phyloP scores from a whole-genome alignment of 2,113 vertebrate genomes.

The Phoxinus phoxinus region DNA sequence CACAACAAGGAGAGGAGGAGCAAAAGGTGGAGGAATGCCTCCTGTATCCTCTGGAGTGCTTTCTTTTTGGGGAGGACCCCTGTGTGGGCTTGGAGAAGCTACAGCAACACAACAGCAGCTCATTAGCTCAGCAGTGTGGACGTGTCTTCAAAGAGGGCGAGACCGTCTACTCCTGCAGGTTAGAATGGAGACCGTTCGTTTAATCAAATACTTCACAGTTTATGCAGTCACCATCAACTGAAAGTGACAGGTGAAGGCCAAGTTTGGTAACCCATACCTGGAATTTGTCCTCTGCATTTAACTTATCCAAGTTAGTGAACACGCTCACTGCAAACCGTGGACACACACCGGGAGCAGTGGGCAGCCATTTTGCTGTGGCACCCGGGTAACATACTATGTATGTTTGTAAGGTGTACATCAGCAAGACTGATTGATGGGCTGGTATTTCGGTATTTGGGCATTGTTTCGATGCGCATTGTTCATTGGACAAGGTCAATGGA shows the following conservation, averaged over 20 bases:
- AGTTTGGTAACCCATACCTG: too few relatives aligned
- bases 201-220: neutral
- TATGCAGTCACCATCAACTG: neutral
- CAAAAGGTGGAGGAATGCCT: slow-evolving; percentile 79
- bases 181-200: slow-evolving; percentile 48
- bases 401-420: neutral
- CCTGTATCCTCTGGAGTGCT: slow-evolving; percentile 87
- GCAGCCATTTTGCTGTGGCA: too few relatives aligned
- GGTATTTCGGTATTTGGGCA: too few relatives aligned
- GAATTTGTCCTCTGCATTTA: too few relatives aligned
- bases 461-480: neutral
- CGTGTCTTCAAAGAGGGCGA: slow-evolving; percentile 97
- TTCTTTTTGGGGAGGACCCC: slow-evolving; percentile 91
- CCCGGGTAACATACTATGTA: neutral
- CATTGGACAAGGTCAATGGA: neutral
- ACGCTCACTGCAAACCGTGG: too few relatives aligned
- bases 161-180: slow-evolving; percentile 99
- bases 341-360: too few relatives aligned
- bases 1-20: slow-evolving; percentile 85
- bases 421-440: neutral
- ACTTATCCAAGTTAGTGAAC: too few relatives aligned
- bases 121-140: slow-evolving; percentile 90
- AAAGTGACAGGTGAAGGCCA: too few relatives aligned
- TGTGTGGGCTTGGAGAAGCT: slow-evolving; percentile 86
- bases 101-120: slow-evolving; percentile 74